Conservation (phyloP, 2,113 vertebrate genomes). For the Proterorhinus semilunaris region DNA sequence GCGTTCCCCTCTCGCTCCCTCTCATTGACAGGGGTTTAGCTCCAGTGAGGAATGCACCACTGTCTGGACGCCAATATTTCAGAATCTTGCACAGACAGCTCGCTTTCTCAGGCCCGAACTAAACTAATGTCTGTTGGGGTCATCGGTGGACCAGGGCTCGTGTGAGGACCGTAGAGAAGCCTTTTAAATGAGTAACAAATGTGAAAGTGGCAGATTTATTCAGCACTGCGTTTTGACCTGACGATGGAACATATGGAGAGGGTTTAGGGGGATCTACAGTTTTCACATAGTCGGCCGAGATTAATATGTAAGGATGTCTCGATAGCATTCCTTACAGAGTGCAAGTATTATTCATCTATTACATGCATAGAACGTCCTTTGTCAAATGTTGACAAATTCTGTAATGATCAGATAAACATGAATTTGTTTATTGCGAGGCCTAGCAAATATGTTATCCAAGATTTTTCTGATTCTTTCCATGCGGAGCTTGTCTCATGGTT, state of each 20-base stretch:
- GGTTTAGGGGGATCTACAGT: slow-evolving; percentile 1
- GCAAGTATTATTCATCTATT: too few relatives aligned
- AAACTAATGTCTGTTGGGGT: slow-evolving; percentile 29
- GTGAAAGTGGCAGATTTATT: slow-evolving; percentile 53
- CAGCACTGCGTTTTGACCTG: slow-evolving; percentile 17
- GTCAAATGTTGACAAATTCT: too few relatives aligned
- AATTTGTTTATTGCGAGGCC: too few relatives aligned
- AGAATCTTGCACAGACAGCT: slow-evolving; percentile 12
- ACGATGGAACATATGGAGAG: slow-evolving; percentile 23
- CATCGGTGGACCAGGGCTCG: slow-evolving; percentile 16
- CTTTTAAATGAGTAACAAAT: slow-evolving; percentile 58
- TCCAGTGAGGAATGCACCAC: slow-evolving; percentile 10
- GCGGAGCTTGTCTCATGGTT: too few relatives aligned
- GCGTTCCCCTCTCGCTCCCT: neutral
- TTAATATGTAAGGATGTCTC: neutral
- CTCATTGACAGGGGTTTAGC: slow-evolving; percentile 1
- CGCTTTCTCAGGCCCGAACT: slow-evolving; percentile 10
- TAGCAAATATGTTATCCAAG: too few relatives aligned
- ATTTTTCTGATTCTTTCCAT: too few relatives aligned
- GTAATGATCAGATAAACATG: too few relatives aligned
- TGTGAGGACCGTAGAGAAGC: slow-evolving; percentile 8
- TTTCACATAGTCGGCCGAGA: neutral
- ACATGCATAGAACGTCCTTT: too few relatives aligned
- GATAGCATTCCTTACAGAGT: too few relatives aligned
- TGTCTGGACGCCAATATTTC: slow-evolving; percentile 30